Evolutionary conservation across 1,140 invertebrate genomes (phyloP), one percentile per base, ranked within the genome.

Genomic region (Leptonema lineaticorne): DNA sequence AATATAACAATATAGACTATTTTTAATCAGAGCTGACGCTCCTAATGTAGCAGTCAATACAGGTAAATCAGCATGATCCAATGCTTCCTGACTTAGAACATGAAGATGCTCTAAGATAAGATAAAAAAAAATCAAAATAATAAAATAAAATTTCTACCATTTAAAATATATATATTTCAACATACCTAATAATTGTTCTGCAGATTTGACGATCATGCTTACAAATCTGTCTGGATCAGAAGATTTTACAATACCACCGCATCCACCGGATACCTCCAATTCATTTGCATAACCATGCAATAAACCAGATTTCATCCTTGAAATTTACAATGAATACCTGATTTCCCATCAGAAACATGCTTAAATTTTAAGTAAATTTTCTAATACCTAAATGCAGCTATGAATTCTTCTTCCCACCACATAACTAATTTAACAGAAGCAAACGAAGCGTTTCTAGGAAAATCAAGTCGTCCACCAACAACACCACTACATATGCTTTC

Each of bases 361-460:
- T 33, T 33, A 33, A 33, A 33, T 3, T 63, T 3, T 30, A 33
- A 20, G 6, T 30, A 65, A 26, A 56, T 56, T 50, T 26, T 57
- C 18, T 29, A 67, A 65, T 65, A 75, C 75, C 72, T 79, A 60
- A 85, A 88, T 30, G 86, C 86, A 45, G 85, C 83, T 9, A 80
- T 72, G 71, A 87, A 90, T 71, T 90, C 88, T 56, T 88, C 87
- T 78, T 90, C 89, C 82, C 89, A 88, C 91, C 90, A 92, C 1
- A 86, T 78, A 1, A 91, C 90, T 63, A 92, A 84, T 82, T 92
- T 92, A 27, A 90, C 86, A 6, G 90, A 85, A 9, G 90, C 90
- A 82, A 92, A 92, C 4, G 90, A 92, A 3, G 90, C 90, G 75
- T 87, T 89, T 46, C 89, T 84, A 0, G 91, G 91, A 79, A 92